Conservation (phyloP, 2,113 vertebrate species). For the Pleuronectes platessa region DNA sequence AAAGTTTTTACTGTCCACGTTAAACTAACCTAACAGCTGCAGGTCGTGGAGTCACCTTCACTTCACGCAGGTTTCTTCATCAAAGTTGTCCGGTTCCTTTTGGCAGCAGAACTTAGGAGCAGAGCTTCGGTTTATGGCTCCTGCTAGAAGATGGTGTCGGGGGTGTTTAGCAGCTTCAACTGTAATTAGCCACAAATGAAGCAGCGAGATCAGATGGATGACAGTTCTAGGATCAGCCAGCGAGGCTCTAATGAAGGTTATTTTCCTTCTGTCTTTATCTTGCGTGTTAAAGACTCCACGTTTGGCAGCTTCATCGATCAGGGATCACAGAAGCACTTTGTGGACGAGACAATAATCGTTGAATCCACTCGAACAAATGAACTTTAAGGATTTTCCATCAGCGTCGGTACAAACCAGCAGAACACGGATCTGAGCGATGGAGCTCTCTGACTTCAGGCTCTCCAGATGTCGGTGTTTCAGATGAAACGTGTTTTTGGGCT, state of each 20-base stretch:
- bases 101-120: too few relatives aligned
- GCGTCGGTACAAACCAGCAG: neutral
- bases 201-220: conserved; percentile 9
- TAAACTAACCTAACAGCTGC: too few relatives aligned
- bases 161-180: conserved; percentile 24
- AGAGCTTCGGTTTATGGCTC: too few relatives aligned
- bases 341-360: too few relatives aligned
- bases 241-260: neutral
- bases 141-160: neutral
- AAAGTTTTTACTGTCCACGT: too few relatives aligned
- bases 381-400: neutral
- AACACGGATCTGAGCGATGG: neutral
- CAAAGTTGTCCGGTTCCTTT: too few relatives aligned
- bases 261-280: neutral
- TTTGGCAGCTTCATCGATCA: neutral
- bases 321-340: neutral
- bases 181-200: conserved; percentile 36
- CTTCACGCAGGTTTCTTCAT: too few relatives aligned
- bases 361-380: too few relatives aligned
- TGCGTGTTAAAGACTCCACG: neutral
- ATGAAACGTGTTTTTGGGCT: conserved; percentile 6
- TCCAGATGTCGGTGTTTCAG: conserved; percentile 7
- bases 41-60: too few relatives aligned
- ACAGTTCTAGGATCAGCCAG: neutral
- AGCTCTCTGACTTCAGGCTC: neutral